Base-by-base conservation (phyloP, 2,113 vertebrate species). In the Cololabis saira region DNA sequence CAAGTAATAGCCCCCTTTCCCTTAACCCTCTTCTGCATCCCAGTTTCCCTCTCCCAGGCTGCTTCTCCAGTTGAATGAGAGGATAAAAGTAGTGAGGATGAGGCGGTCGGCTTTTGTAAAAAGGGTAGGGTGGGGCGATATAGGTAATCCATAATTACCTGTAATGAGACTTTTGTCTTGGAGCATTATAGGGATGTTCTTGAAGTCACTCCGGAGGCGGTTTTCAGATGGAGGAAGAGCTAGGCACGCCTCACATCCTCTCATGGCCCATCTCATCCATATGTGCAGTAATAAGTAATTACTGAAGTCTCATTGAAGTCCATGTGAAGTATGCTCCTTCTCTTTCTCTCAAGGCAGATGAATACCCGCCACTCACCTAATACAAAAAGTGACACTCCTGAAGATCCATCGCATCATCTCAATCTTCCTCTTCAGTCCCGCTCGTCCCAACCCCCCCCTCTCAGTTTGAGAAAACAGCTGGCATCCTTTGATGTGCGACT, bases 81-180 rank as follows among this genome's bases (percentile, higher is more conserved):
- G 93, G 91, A 90, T 92, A 89, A 95, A 95, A 96, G 95, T 95
- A 91, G 83, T 85, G 73, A 80, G 90, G 87, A 82, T 60, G 78
- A 81, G 56, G 79, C 59, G 60, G 53, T 60, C 70, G 60, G 81
- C 60, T 67, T 65, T 78, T 67, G 64, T 30, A 69, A 47, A 60
- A 52, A 68, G 58, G 62, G 59, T 60, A 44, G 55, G 49, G 17
- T 51, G 12, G 2, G 42, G 49, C 1, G 77, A 87, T 92, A 95
- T 94, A 91, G 93, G 94, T 94, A 92, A 92, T 89, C 92, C 90
- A 92, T 96, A 97, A 98, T 97, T 96, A 95, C 80, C 84, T 93
- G 92, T 96, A 97, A 98, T 96, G 92, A 96, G 78, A 94, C 92
- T 96, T 97, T 98, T 98, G 95, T 98, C 94, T 98, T 94, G 92